Evolutionary conservation across 2,888 invertebrate genomes (phyloP).

Genomic region (Endomychus coccineus): DNA sequence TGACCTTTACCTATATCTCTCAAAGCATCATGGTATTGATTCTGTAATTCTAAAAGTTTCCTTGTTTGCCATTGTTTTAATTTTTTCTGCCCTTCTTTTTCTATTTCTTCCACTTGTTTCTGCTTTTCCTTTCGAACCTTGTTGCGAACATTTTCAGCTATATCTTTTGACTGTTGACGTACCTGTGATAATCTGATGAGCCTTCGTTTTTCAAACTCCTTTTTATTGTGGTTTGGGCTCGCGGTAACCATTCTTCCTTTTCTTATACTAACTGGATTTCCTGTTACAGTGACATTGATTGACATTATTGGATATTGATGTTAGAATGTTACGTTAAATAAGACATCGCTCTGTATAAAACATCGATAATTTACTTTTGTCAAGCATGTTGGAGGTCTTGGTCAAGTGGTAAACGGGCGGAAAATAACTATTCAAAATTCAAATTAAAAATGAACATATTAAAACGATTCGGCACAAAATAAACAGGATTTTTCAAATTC

Average conservation of each 20-base stretch:
- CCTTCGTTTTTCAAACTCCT: constrained; percentile 51
- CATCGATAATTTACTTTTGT: too few relatives aligned
- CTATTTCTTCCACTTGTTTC: constrained; percentile 46
- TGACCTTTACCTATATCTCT: constrained; percentile 49
- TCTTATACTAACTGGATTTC: constrained; percentile 47
- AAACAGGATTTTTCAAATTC: too few relatives aligned
- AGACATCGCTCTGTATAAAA: neutral
- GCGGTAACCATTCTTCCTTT: constrained; percentile 45
- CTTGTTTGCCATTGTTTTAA: constrained; percentile 48
- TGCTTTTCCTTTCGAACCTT: constrained; percentile 48
- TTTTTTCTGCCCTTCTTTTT: constrained; percentile 46
- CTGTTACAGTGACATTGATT: constrained; percentile 53
- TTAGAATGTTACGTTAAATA: constrained; percentile 2
- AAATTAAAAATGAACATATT: too few relatives aligned
- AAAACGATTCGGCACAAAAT: too few relatives aligned
- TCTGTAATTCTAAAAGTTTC: constrained; percentile 46
- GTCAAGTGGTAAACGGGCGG: too few relatives aligned
- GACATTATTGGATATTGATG: constrained; percentile 42
- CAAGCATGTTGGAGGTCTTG: too few relatives aligned
- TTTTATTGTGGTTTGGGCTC: constrained; percentile 48
- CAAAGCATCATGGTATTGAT: constrained; percentile 47
- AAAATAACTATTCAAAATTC: too few relatives aligned
- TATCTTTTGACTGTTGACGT: constrained; percentile 54
- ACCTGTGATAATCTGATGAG: constrained; percentile 57
- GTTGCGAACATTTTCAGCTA: constrained; percentile 50